Evolutionary conservation across 2,113 vertebrate species (phyloP), one percentile per base, ranked within the genome.

Genomic region (Helogale parvula): DNA sequence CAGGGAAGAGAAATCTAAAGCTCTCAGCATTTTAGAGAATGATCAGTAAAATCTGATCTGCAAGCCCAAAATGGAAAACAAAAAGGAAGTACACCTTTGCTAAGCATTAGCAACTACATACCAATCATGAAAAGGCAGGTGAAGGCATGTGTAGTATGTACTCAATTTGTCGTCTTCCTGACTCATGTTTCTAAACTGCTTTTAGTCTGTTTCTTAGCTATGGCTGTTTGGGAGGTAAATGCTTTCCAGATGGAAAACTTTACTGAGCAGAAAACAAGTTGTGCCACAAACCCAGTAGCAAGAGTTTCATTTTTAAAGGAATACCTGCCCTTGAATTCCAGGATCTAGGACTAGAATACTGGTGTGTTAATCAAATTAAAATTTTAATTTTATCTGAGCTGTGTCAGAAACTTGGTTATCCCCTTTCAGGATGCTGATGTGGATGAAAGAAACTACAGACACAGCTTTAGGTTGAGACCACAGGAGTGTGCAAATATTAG

Each of bases 241-340:
- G 92, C 50, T 96, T 97, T 96, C 95, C 96, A 96, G 94, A 96
- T 84, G 80, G 86, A 96, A 97, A 97, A 97, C 66, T 50, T 94
- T 47, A 96, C 80, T 86, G 27, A 65, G 66, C 29, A 94, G 50
- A 97, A 96, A 90, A 74, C 33, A 97, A 96, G 31, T 79, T 85
- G 31, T 92, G 80, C 85, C 88, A 94, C 41, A 94, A 13, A 74
- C 31, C 63, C 25, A 35, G 31, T 47, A 23, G 35, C 35, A 80
- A 13, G 10, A 50, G 7, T 68, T 94, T 94, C 54, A 76, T 41
- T 95, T 94, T 83, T 90, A 87, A 95, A 95, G 41, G 27, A 90
- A 90, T 45, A 29, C 12, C n/a, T 77, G 25, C 69, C 41, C 68
- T 57, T 21, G 29, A 94, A 90, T 52, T 82, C 21, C 29, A 82